Percentiles rank a stretch among this genome's conserved stretches.
phyloP scores from a whole-genome alignment of 2,113 vertebrate species.

The Ctenodactylus gundi region DNA sequence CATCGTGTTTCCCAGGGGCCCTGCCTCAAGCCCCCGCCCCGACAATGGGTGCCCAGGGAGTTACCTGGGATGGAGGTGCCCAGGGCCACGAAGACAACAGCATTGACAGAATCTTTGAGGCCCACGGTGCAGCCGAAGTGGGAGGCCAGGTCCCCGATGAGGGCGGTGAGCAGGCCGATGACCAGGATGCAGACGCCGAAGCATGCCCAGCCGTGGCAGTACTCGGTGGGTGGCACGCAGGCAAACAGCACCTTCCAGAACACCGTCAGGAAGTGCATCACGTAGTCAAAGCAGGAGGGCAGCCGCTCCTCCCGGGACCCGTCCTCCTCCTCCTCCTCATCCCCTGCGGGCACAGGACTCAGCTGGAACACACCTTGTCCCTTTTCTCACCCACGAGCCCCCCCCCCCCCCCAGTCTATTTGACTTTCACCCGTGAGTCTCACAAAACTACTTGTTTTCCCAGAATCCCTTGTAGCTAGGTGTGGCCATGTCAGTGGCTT shows the following conservation, averaged over 20 bases:
- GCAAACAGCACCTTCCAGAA: slow-evolving; percentile 98
- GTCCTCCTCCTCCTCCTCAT: slow-evolving; percentile 92
- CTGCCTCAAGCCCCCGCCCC: neutral
- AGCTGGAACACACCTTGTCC: slow-evolving; percentile 55
- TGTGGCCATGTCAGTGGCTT: neutral
- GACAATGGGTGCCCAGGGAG: neutral
- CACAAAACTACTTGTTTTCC: neutral
- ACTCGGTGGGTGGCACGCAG: slow-evolving; percentile 93
- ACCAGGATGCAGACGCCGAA: slow-evolving; percentile 90
- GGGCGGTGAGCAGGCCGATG: slow-evolving; percentile 92
- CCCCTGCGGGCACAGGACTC: slow-evolving; percentile 82
- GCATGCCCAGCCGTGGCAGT: slow-evolving; percentile 96
- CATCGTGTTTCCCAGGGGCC: neutral
- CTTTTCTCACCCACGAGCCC: neutral
- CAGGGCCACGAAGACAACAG: slow-evolving; percentile 94
- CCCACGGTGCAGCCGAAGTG: slow-evolving; percentile 95
- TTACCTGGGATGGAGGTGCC: slow-evolving; percentile 95
- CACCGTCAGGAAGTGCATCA: slow-evolving; percentile 96
- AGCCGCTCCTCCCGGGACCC: slow-evolving; percentile 88
- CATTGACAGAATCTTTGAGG: slow-evolving; percentile 93
- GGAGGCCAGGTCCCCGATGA: slow-evolving; percentile 94
- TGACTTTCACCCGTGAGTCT: neutral
- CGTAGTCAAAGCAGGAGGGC: slow-evolving; percentile 93
- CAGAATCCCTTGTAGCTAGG: neutral
- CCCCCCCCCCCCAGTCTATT: neutral